Evolutionary conservation across 2,888 invertebrate genomes (phyloP), one percentile per base, ranked within the genome.

Genomic region (Ornithoptera alexandrae): DNA sequence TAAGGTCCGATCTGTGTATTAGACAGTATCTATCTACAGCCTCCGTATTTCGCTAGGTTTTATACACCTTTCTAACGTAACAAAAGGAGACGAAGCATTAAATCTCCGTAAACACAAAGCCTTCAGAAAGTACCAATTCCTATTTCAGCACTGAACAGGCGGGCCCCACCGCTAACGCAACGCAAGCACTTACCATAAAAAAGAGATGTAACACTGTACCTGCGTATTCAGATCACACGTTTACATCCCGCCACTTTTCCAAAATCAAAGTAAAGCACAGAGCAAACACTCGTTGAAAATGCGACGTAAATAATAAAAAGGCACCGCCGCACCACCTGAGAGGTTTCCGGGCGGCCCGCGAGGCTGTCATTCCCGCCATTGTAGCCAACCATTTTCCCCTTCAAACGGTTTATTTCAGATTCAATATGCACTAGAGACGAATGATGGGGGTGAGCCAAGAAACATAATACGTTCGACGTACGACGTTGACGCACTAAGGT

Each of bases 201-300:
- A 81, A 79, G 76, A 78, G 71, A 79, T 78, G 76, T 78, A 76
- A 77, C 75, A 74, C 68, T 74, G 69, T 76, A 78, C 78, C 79
- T 80, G 77, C 76, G 86, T 87, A 92, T 91, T 91, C 92, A 87
- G 87, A 89, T 89, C 90, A 90, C 90, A 89, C 84, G 81, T 81
- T 82, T 81, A 83, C 86, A 85, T 86, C 79, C 79, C 85, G 85
- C 86, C 88, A 88, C 89, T 89, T 90, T 83, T 82, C 83, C 83
- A 81, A 90, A 92, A 92, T 92, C 92, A 92, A 91, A 92, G 91
- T 90, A 88, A 90, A 86, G 83, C 85, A 82, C 83, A 84, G 79
- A 79, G 90, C 90, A 91, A 92, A 92, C 92, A 92, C 92, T 90
- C 90, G 89, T 85, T 88, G 91, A 90, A 92, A 92, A 92, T 92